Percentiles rank a stretch among this genome's conserved stretches.
These are phyloP conservation scores for Aegithalos caudatus DNA, from an alignment of 2,113 vertebrate genomes.

Conservation along the genomic window DNA sequence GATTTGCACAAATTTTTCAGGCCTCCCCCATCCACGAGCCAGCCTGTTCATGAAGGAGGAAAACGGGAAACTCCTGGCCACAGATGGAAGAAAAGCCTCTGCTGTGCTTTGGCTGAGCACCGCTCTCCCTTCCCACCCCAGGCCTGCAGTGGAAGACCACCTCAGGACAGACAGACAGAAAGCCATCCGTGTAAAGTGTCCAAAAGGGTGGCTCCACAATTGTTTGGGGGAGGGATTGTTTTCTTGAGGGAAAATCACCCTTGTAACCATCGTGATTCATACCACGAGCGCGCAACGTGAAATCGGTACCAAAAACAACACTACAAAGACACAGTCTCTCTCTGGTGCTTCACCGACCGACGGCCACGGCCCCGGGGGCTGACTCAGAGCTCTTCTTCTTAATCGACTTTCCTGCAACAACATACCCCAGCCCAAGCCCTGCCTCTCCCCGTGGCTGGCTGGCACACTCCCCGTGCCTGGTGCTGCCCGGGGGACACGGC, in stretches of 20 bases:
- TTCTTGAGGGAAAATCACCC: constrained; percentile 42
- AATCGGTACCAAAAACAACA: constrained; percentile 39
- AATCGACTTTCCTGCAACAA: constrained; percentile 32
- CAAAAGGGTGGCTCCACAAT: background rate
- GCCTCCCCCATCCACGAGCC: background rate
- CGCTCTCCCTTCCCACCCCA: background rate
- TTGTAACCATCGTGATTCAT: constrained; percentile 46
- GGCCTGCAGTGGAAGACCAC: background rate
- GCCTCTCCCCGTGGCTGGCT: background rate
- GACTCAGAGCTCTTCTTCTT: constrained; percentile 62
- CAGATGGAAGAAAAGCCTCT: accelerated
- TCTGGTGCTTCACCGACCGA: background rate
- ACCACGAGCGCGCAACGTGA: background rate
- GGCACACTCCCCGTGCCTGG: background rate
- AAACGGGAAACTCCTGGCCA: background rate
- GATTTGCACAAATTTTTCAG: background rate
- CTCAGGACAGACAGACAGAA: background rate
- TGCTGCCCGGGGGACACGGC: background rate
- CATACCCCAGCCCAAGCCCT: background rate
- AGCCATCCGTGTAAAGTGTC: background rate
- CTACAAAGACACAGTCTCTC: constrained; percentile 27
- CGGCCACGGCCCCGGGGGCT: background rate
- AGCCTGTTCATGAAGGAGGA: background rate
- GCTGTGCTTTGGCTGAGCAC: accelerated
- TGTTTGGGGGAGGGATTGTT: constrained; percentile 16